Conservation (phyloP, 2,797 vertebrate genomes). For the Botia kubotai region DNA sequence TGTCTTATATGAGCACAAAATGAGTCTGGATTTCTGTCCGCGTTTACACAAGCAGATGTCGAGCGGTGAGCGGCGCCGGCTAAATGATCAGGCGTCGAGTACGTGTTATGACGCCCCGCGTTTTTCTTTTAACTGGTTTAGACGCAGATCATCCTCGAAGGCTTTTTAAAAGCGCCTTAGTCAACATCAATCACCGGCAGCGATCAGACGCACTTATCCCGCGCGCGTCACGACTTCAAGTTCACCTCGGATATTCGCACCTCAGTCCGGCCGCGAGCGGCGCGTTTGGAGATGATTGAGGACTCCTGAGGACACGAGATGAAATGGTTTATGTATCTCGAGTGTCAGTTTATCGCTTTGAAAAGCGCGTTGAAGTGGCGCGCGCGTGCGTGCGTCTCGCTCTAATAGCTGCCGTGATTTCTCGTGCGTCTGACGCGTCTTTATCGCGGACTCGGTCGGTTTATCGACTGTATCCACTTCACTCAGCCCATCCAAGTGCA, state of each 20-base stretch:
- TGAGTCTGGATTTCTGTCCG: not conserved
- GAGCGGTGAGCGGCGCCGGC: not conserved
- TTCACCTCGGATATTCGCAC: constrained; percentile 15
- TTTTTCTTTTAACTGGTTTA: constrained; percentile 9
- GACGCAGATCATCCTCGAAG: not conserved
- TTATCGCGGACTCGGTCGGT: constrained; percentile 36
- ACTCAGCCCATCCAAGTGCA: constrained; percentile 32
- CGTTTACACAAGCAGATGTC: not conserved
- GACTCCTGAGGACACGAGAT: constrained; percentile 36
- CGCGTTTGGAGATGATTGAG: constrained; percentile 19
- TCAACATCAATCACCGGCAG: constrained; percentile 38
- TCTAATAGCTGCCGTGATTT: constrained; percentile 46
- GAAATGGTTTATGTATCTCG: not conserved
- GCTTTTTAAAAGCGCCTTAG: not conserved
- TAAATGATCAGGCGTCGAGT: no score
- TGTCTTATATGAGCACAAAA: no score
- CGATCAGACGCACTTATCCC: constrained; percentile 34
- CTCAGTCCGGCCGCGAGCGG: constrained; percentile 1
- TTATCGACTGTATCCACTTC: constrained; percentile 47
- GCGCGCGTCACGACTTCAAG: constrained; percentile 16
- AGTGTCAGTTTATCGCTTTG: constrained; percentile 1
- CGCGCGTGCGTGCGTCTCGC: not conserved
- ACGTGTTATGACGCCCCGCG: not conserved
- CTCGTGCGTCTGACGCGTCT: constrained; percentile 26
- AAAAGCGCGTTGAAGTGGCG: constrained; percentile 30